Evolutionary conservation across 2,797 vertebrate genomes (phyloP).

Genomic region (Hafferia zeledoni): DNA sequence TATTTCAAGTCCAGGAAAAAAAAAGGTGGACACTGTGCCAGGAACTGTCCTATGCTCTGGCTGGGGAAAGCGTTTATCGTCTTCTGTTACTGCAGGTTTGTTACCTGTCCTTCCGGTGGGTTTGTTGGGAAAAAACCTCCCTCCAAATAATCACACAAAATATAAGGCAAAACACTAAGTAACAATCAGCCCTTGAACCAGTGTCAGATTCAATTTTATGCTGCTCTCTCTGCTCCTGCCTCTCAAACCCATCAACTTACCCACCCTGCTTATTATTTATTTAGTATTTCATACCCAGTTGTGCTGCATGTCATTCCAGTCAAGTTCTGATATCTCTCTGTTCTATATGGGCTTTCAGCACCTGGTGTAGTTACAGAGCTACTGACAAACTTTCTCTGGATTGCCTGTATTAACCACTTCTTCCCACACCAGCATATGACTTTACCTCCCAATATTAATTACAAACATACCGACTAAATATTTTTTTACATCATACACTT

Average conservation of each 20-base stretch:
- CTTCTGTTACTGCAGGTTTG: slow-evolving; percentile 30
- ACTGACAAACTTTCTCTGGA: slow-evolving; percentile 4
- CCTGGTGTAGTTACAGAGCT: background rate
- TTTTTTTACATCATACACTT: slow-evolving; percentile 25
- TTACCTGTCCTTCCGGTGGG: slow-evolving; percentile 14
- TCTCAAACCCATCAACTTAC: slow-evolving; percentile 30
- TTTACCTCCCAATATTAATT: slow-evolving; percentile 52
- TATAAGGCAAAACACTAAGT: background rate
- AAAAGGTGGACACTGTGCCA: slow-evolving; percentile 5
- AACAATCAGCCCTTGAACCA: slow-evolving; percentile 2
- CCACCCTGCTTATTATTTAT: slow-evolving; percentile 51
- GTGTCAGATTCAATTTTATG: slow-evolving; percentile 29
- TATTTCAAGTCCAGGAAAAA: background rate
- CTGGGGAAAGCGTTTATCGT: slow-evolving; percentile 35
- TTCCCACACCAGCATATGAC: background rate
- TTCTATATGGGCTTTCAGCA: background rate
- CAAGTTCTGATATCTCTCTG: background rate
- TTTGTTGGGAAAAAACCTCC: background rate
- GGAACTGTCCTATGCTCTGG: slow-evolving; percentile 20
- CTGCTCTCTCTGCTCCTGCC: background rate
- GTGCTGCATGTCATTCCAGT: background rate
- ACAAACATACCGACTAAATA: slow-evolving; percentile 31
- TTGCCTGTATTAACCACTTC: background rate
- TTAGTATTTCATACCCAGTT: slow-evolving; percentile 2
- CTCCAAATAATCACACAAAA: slow-evolving; percentile 1